Evolutionary conservation across 2,888 invertebrate genomes (phyloP), one percentile per base, ranked within the genome.

Genomic region (Dolomedes plantarius): DNA sequence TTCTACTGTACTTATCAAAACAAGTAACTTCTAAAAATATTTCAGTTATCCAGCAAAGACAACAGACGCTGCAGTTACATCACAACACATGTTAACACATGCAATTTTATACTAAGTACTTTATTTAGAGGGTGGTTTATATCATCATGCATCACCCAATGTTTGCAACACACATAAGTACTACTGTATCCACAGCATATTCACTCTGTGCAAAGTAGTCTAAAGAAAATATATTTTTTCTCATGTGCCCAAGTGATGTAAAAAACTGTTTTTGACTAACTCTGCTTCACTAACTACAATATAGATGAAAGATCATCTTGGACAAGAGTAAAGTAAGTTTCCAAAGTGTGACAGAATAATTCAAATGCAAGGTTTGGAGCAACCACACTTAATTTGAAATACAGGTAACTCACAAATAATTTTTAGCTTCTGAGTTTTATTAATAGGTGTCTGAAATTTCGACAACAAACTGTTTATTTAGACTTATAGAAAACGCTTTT

Each of bases 141-240:
- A 75, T 46, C 73, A 72, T 64, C 73, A 67, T 68, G 62, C 41
- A 46, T 76, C 83, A 83, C 50, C 64, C 19, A 41, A 41, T 50
- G 27, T 74, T 73, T 76, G 75, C 76, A 46, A 64, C 56, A 83
- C 83, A 83, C 64, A 71, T 77, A 83, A 83, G 83, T 83, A 83
- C 83, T 83, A 82, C 39, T 69, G 50, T 72, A 77, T 77, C 28
- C 75, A 65, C 65, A 50, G 50, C 46, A 23, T 19, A 50, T 11
- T 73, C 69, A 75, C 81, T 77, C 77, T 72, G 83, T 83, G 83
- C 83, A 83, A 83, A 83, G 83, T 83, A 83, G 83, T 83, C 83
- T 83, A 83, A 83, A 77, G 83, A 83, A 83, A 83, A 83, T 83
- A 83, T 83, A 36, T 36, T 67, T 76, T 76, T 83, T 77, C 28